phyloP scores from a whole-genome alignment of 1,140 invertebrate species.

The Brachionus koreanus region DNA sequence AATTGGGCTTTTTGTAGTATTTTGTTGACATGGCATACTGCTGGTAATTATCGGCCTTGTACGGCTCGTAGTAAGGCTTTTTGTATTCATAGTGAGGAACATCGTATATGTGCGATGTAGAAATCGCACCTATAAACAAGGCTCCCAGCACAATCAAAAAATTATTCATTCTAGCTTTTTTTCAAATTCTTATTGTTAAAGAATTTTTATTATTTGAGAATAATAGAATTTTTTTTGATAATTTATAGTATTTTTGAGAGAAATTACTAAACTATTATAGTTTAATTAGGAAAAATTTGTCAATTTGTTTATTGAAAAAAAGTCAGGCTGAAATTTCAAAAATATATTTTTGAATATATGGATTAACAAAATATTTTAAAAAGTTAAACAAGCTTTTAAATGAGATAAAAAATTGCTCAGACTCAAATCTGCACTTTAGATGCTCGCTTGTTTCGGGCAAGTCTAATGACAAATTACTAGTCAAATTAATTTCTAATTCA shows the following conservation, averaged over 20 bases:
- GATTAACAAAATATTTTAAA: slow-evolving; percentile 21
- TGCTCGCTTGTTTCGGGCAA: neutral
- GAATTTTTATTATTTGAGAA: neutral
- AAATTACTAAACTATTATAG: neutral
- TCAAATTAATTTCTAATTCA: neutral
- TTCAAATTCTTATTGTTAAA: neutral
- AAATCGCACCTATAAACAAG: neutral
- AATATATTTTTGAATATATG: slow-evolving; percentile 27
- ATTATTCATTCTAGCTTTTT: neutral
- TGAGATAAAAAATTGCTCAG: neutral
- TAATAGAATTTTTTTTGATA: neutral
- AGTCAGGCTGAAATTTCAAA: slow-evolving; percentile 13
- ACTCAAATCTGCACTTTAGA: neutral
- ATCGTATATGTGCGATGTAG: neutral
- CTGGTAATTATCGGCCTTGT: neutral
- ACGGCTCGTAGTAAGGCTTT: neutral
- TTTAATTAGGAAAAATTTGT: neutral
- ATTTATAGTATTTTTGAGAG: neutral
- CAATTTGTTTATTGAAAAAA: slow-evolving; percentile 15
- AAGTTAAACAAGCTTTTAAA: slow-evolving; percentile 19
- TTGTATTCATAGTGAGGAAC: neutral
- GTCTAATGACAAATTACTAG: neutral
- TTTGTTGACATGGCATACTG: slow-evolving; percentile 12
- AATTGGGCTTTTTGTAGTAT: neutral
- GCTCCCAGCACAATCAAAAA: neutral